These are phyloP conservation scores for Myotis pilosus DNA, from an alignment of 2,797 vertebrate species.

Conservation along the genomic window DNA sequence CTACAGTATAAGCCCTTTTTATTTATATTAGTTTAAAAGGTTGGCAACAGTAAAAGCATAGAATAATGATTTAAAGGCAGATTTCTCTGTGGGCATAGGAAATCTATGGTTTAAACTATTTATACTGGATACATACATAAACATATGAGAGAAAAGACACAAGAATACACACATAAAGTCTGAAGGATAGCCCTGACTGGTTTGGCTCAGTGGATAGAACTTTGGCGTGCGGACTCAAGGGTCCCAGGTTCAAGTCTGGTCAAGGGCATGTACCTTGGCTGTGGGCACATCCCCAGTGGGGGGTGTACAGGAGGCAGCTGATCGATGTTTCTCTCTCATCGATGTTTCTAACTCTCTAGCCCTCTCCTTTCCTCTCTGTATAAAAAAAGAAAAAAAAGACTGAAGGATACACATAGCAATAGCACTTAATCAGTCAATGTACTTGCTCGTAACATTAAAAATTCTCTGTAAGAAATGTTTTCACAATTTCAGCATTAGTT, in stretches of 20 bases:
- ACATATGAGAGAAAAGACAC: background rate
- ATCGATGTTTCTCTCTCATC: too few species aligned
- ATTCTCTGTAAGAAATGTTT: background rate
- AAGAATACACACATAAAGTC: background rate
- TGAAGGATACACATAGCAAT: background rate
- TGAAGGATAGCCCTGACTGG: background rate
- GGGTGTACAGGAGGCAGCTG: too few species aligned
- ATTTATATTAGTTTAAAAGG: background rate
- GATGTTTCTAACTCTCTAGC: too few species aligned
- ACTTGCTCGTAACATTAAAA: background rate
- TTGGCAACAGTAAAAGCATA: background rate
- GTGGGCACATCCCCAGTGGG: too few species aligned
- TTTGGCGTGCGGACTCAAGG: too few species aligned
- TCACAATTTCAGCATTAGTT: background rate
- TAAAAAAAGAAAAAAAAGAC: background rate
- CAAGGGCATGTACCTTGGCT: too few species aligned
- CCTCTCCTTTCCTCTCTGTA: too few species aligned
- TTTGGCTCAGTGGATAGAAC: too few species aligned
- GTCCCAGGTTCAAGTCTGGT: too few species aligned
- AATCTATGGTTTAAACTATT: background rate
- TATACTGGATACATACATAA: background rate
- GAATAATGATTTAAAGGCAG: background rate
- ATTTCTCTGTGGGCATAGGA: background rate
- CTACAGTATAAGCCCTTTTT: background rate
- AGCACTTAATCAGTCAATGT: background rate